Evolutionary conservation across 2,113 vertebrate genomes (phyloP).

Genomic region (Gallinago paraguaiae): DNA sequence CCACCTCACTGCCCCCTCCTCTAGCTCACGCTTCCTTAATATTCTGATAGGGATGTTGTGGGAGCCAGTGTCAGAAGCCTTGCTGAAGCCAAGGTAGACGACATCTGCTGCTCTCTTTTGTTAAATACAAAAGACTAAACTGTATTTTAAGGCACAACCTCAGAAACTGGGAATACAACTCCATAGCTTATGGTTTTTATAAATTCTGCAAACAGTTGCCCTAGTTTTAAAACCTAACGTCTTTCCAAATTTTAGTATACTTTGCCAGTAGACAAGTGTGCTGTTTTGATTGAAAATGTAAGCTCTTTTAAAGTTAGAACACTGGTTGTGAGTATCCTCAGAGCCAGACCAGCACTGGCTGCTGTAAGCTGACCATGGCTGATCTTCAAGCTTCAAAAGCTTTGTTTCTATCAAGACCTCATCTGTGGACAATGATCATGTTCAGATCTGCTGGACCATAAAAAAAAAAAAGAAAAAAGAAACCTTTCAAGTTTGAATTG

Average conservation of each 20-base stretch:
- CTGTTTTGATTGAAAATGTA: neutral
- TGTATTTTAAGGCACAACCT: neutral
- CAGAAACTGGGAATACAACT: neutral
- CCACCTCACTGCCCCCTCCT: too few relatives aligned
- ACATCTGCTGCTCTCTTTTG: too few relatives aligned
- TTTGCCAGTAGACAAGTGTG: neutral
- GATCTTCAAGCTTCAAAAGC: slow-evolving; percentile 36
- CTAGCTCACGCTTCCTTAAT: too few relatives aligned
- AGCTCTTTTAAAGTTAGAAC: neutral
- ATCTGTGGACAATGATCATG: slow-evolving; percentile 4
- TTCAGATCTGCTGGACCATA: slow-evolving; percentile 21
- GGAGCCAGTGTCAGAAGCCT: too few relatives aligned
- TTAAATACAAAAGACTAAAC: neutral
- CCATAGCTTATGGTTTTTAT: neutral
- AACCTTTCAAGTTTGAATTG: neutral
- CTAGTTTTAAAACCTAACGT: neutral
- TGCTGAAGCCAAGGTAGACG: too few relatives aligned
- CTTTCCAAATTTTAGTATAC: neutral
- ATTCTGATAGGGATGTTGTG: too few relatives aligned
- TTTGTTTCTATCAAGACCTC: slow-evolving; percentile 12
- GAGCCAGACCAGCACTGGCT: neutral
- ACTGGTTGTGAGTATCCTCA: neutral
- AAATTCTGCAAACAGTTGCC: neutral
- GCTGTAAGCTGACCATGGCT: neutral
- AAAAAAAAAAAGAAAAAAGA: neutral